These are phyloP conservation scores for Eupithecia insigniata DNA, from an alignment of 2,888 invertebrate genomes.

Conservation along the genomic window DNA sequence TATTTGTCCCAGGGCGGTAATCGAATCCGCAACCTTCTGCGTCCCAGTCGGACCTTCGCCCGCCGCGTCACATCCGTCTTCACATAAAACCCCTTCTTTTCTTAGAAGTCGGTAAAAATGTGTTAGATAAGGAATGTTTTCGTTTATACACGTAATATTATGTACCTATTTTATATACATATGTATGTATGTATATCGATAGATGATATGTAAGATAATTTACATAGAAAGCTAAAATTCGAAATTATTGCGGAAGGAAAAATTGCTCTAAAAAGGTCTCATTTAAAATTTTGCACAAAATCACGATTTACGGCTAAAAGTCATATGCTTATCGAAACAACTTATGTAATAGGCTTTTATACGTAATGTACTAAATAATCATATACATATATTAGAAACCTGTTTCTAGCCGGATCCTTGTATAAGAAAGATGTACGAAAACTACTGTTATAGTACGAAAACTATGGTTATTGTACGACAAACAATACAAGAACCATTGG, in stretches of 20 bases:
- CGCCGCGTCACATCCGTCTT: too few relatives aligned
- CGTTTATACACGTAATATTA: background rate
- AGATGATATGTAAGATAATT: background rate
- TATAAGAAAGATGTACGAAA: background rate
- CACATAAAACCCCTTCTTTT: too few relatives aligned
- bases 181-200: too few relatives aligned
- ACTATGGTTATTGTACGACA: background rate
- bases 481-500: background rate
- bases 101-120: too few relatives aligned
- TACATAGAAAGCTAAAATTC: constrained; percentile 2
- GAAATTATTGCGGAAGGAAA: background rate
- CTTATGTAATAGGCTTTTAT: constrained; percentile 6
- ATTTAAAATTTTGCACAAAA: background rate
- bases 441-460: background rate
- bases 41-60: too few relatives aligned
- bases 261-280: background rate
- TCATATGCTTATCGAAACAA: background rate
- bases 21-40: too few relatives aligned
- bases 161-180: background rate
- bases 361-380: background rate
- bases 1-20: too few relatives aligned
- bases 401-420: background rate
- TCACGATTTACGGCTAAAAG: background rate
- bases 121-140: background rate
- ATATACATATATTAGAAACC: background rate